Conservation (phyloP, 2,797 vertebrate species). For the Notamacropus eugenii region DNA sequence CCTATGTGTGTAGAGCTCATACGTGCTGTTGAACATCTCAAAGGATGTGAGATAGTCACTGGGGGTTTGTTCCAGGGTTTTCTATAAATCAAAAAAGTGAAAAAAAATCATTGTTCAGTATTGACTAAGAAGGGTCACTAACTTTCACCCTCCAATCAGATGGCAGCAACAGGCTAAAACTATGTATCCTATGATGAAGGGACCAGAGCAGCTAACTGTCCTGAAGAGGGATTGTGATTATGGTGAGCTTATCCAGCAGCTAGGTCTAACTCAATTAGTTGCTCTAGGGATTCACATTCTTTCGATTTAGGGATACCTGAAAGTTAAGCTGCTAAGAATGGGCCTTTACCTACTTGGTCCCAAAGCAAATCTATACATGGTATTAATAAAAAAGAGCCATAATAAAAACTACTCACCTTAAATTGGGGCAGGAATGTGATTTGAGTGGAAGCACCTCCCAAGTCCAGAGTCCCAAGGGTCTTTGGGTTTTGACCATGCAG, state of each 20-base stretch:
- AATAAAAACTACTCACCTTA: conserved; percentile 87
- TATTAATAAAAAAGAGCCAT: not conserved
- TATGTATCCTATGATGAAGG: conserved; percentile 1
- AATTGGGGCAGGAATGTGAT: conserved; percentile 96
- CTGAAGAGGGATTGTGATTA: not conserved
- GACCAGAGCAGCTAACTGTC: conserved; percentile 18
- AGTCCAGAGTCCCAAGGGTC: conserved; percentile 96
- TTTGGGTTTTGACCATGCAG: conserved; percentile 90
- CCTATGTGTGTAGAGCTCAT: conserved; percentile 98
- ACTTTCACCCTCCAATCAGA: conserved; percentile 29
- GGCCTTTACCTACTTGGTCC: not conserved
- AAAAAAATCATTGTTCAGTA: conserved; percentile 59
- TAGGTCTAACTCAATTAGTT: not conserved
- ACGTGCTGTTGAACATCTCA: conserved; percentile 95
- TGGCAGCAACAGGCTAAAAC: conserved; percentile 13
- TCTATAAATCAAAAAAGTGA: conserved; percentile 87
- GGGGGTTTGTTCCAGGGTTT: conserved; percentile 92
- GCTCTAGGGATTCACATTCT: not conserved
- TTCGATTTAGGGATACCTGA: not conserved
- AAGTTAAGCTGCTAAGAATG: not conserved
- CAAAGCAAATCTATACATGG: not conserved
- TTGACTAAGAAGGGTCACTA: conserved; percentile 24
- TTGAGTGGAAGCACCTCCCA: conserved; percentile 98
- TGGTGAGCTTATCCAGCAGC: not conserved
- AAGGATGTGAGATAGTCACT: conserved; percentile 91